These are phyloP conservation scores for Saccostrea echinata DNA, from an alignment of 1,140 invertebrate genomes.

Conservation along the genomic window DNA sequence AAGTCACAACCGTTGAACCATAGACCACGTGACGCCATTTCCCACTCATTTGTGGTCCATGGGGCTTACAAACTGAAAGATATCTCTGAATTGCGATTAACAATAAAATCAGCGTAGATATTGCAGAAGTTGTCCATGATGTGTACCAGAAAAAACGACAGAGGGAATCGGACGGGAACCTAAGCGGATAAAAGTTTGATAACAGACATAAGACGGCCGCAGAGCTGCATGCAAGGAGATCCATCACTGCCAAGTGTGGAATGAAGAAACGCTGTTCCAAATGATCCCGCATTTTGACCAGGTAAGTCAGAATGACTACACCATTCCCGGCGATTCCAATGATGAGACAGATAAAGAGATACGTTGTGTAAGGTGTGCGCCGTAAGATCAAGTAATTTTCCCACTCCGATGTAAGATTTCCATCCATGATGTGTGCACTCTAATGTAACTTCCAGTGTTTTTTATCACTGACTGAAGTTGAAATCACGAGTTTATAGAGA, in stretches of 20 bases:
- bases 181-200: constrained; percentile 6
- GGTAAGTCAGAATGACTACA: constrained; percentile 10
- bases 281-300: neutral
- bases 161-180: constrained; percentile 8
- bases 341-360: constrained; percentile 6
- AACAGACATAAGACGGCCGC: neutral
- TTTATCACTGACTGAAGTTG: neutral
- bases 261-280: constrained; percentile 23
- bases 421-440: neutral
- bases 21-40: neutral
- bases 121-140: neutral
- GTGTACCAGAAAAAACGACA: constrained; percentile 14
- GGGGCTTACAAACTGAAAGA: constrained; percentile 24
- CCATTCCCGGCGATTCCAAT: constrained; percentile 22
- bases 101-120: constrained; percentile 34
- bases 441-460: neutral
- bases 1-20: neutral
- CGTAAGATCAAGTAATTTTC: neutral
- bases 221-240: neutral
- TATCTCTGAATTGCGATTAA: constrained; percentile 21
- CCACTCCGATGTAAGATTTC: neutral
- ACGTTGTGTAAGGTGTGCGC: neutral
- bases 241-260: constrained; percentile 26
- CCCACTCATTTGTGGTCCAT: constrained; percentile 10
- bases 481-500: neutral